Conservation (phyloP, 2,888 invertebrate genomes). For the Acleris sparsana region DNA sequence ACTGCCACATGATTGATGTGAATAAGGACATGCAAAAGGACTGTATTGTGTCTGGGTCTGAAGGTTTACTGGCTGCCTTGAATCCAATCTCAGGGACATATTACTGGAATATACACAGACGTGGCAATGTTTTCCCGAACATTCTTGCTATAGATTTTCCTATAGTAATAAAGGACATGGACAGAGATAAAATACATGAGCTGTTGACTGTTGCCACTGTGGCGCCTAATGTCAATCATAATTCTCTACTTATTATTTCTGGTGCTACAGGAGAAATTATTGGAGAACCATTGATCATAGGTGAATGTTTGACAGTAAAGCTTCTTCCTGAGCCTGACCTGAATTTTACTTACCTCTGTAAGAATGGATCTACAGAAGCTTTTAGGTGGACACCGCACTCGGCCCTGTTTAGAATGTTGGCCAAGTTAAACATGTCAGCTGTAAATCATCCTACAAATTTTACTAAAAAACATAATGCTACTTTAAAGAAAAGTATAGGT, state of each 20-base stretch:
- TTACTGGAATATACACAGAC: constrained; percentile 84
- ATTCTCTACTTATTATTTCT: constrained; percentile 87
- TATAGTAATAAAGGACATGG: constrained; percentile 87
- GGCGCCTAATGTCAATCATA: constrained; percentile 79
- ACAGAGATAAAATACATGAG: constrained; percentile 88
- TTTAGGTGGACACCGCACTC: constrained; percentile 69
- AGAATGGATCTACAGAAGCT: constrained; percentile 83
- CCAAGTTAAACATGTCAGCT: constrained; percentile 58
- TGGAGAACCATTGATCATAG: constrained; percentile 84
- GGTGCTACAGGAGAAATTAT: constrained; percentile 88
- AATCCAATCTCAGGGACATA: constrained; percentile 81
- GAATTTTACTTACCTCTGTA: constrained; percentile 82
- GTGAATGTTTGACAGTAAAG: constrained; percentile 84
- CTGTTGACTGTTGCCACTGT: constrained; percentile 84
- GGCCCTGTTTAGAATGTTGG: constrained; percentile 60
- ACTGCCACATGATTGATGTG: constrained; percentile 89
- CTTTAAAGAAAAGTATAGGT: constrained; percentile 82
- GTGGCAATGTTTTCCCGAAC: constrained; percentile 75
- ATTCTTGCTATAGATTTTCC: constrained; percentile 87
- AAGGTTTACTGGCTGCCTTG: constrained; percentile 82
- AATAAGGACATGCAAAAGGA: constrained; percentile 88
- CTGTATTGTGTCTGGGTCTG: constrained; percentile 89
- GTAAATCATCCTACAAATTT: constrained; percentile 62
- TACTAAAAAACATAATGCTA: constrained; percentile 77
- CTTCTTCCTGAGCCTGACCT: constrained; percentile 81